These are phyloP conservation scores for Myiozetetes cayanensis DNA, from an alignment of 2,113 vertebrate species.

Conservation along the genomic window DNA sequence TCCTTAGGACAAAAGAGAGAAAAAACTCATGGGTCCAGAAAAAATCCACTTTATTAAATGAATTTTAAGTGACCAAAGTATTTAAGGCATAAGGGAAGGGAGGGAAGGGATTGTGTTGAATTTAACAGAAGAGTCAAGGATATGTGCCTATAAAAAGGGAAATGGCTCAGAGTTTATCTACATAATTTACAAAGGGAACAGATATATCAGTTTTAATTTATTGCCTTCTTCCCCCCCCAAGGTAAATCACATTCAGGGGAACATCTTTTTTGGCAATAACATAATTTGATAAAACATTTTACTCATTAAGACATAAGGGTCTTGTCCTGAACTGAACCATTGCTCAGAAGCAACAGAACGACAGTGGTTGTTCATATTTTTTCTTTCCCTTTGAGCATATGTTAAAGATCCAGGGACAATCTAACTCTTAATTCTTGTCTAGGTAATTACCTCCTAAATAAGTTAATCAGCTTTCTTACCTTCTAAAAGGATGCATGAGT, in stretches of 20 bases:
- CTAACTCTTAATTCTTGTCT: conserved; percentile 17
- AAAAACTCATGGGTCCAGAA: neutral
- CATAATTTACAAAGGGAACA: neutral
- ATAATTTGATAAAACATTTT: neutral
- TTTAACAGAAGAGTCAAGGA: neutral
- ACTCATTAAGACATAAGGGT: neutral
- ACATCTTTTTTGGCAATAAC: neutral
- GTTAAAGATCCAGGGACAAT: neutral
- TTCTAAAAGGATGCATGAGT: conserved; percentile 26
- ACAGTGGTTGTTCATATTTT: neutral
- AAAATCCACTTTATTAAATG: neutral
- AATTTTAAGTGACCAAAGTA: too few species aligned
- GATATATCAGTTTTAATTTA: neutral
- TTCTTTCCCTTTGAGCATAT: neutral
- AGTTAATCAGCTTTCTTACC: conserved; percentile 57
- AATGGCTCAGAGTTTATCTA: neutral
- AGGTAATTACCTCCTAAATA: conserved; percentile 52
- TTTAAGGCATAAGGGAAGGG: too few species aligned
- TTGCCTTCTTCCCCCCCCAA: neutral
- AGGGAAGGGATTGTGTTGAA: neutral
- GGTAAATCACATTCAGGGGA: neutral
- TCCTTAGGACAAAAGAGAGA: neutral
- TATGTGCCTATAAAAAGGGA: neutral
- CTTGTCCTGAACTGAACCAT: neutral
- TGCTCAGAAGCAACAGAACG: neutral